phyloP scores from a whole-genome alignment of 2,113 vertebrate genomes.

The Hippocampus barbouri region DNA sequence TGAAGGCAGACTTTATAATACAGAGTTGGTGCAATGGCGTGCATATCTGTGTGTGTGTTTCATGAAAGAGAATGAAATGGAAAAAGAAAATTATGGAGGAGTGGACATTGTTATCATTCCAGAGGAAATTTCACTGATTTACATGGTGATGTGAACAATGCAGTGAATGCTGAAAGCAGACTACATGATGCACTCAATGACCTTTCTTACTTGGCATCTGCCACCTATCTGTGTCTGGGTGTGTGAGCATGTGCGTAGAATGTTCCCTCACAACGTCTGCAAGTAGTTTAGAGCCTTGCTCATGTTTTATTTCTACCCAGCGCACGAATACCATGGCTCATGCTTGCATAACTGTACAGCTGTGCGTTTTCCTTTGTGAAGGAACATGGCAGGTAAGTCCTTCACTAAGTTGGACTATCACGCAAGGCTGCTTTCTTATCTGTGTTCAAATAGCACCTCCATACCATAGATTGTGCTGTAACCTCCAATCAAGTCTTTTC shows the following conservation, averaged over 20 bases:
- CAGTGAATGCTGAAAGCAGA: slow-evolving; percentile 52
- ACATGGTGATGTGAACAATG: slow-evolving; percentile 56
- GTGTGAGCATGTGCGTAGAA: slow-evolving; percentile 19
- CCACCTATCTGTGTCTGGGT: slow-evolving; percentile 52
- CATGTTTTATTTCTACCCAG: slow-evolving; percentile 51
- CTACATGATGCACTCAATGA: slow-evolving; percentile 60
- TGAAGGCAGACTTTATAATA: neutral
- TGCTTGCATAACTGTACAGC: slow-evolving; percentile 45
- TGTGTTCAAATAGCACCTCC: slow-evolving; percentile 29
- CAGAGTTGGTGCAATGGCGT: neutral
- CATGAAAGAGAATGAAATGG: neutral
- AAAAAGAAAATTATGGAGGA: slow-evolving; percentile 36
- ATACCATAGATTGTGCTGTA: slow-evolving; percentile 35
- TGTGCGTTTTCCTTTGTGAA: slow-evolving; percentile 31
- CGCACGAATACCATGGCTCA: slow-evolving; percentile 31
- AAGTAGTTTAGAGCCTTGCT: slow-evolving; percentile 50
- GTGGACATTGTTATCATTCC: slow-evolving; percentile 63
- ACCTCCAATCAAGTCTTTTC: slow-evolving; percentile 28
- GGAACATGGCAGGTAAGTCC: slow-evolving; percentile 9
- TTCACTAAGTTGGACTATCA: slow-evolving; percentile 23
- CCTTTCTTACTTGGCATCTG: slow-evolving; percentile 65
- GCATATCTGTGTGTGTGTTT: slow-evolving; percentile 1
- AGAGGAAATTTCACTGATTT: slow-evolving; percentile 71
- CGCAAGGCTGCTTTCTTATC: slow-evolving; percentile 18
- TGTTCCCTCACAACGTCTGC: slow-evolving; percentile 48